phyloP scores from a whole-genome alignment of 1,140 invertebrate species.

The Rhopalosiphum maidis region DNA sequence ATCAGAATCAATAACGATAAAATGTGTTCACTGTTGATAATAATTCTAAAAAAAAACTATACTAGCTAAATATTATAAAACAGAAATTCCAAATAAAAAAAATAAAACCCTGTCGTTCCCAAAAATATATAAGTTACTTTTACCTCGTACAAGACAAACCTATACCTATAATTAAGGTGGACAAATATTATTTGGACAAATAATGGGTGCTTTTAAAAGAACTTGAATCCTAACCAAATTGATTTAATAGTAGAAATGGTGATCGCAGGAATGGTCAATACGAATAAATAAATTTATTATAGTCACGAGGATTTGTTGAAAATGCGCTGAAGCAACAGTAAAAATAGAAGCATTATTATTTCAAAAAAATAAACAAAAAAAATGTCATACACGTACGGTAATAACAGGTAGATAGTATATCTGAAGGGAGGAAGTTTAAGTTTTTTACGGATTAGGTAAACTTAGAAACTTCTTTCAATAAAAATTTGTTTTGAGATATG shows the following conservation, averaged over 20 bases:
- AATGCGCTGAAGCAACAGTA: neutral
- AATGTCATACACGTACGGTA: neutral
- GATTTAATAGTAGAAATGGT: neutral
- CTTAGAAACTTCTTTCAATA: neutral
- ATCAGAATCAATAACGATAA: neutral
- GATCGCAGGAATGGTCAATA: neutral
- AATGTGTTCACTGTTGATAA: neutral
- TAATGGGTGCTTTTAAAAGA: slow-evolving; percentile 36
- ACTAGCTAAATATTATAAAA: neutral
- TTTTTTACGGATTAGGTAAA: neutral
- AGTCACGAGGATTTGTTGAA: neutral
- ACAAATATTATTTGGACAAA: neutral
- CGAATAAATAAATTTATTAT: slow-evolving; percentile 10
- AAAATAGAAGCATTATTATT: neutral
- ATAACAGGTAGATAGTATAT: neutral
- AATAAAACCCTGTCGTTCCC: neutral
- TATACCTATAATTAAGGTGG: neutral
- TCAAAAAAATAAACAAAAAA: neutral
- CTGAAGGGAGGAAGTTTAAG: too few relatives aligned
- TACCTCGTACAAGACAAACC: neutral
- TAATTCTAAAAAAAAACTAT: neutral
- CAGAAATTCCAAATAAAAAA: neutral
- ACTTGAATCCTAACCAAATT: neutral
- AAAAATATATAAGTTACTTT: neutral
- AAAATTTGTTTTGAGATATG: neutral